Evolutionary conservation across 2,888 invertebrate species (phyloP), one percentile per base, ranked within the genome.

Genomic region (Linnaemya tessellans): DNA sequence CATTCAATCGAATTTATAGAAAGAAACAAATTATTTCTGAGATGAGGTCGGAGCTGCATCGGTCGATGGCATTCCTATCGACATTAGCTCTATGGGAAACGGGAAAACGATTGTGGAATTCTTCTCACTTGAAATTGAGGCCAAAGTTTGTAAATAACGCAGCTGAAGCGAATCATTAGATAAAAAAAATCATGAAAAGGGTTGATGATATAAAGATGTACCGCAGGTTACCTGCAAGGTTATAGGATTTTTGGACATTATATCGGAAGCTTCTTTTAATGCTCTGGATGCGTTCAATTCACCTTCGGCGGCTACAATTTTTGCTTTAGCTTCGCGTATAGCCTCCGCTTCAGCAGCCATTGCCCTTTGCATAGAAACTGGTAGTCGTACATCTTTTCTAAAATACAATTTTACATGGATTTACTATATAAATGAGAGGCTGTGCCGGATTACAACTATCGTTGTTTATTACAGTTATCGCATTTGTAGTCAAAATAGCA

Each of bases 301-400:
- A 8, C 91, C 91, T 70, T 91, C 90, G 0, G 91, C 91, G 0
- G 90, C 89, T 15, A 90, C 90, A 18, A 91, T 87, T 79, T 91
- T 91, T 2, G 91, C 91, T 25, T 90, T 88, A 10, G 91, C 91
- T 38, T 90, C 90, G 7, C 91, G 87, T 0, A 87, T 54, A 0
- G 91, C 91, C 65, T 91, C 91, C 0, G 91, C 91, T 79, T 91
- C 91, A 20, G 89, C 89, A 18, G 90, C 91, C 88, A 91, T 85
- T 5, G 90, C 87, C 15, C 90, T 86, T 65, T 90, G 89, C 51
- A 91, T 71, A 0, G 85, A 84, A 1, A 84, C 49, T 0, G 90
- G 90, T 3, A 91, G 80, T 10, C 84, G 87, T 4, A 91, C 90
- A 38, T 91, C 89, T 81, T 90, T 90, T 0, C 91, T 91, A 20